phyloP scores from a whole-genome alignment of 2,888 invertebrate genomes.

The Azorinus chamasolen region DNA sequence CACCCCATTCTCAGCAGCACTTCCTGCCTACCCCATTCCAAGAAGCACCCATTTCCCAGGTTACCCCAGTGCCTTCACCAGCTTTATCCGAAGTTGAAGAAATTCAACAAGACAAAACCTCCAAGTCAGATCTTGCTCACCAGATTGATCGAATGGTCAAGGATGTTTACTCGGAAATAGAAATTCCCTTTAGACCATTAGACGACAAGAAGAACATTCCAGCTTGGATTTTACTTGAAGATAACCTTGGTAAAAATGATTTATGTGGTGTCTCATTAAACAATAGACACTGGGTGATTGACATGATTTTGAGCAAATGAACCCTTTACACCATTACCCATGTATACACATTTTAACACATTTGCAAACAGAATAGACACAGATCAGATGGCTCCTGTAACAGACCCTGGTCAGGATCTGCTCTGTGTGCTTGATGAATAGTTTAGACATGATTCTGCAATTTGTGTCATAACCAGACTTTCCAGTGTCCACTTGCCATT shows the following conservation, averaged over 20 bases:
- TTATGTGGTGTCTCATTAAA: neutral
- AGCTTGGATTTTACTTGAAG: slow-evolving; percentile 51
- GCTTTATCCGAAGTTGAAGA: slow-evolving; percentile 3
- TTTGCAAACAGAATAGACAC: too few species aligned
- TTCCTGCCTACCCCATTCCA: slow-evolving; percentile 50
- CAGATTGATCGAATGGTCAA: slow-evolving; percentile 56
- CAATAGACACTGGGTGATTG: too few species aligned
- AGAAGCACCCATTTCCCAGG: neutral
- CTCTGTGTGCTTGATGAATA: neutral
- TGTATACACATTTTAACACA: too few species aligned
- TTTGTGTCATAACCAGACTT: too few species aligned
- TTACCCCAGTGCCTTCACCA: slow-evolving; percentile 6
- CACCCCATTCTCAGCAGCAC: slow-evolving; percentile 15
- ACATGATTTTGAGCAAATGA: too few species aligned
- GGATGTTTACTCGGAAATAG: slow-evolving; percentile 63
- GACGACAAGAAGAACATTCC: slow-evolving; percentile 35
- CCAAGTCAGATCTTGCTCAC: slow-evolving; percentile 26
- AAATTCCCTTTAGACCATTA: slow-evolving; percentile 57
- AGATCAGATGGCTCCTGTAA: too few species aligned
- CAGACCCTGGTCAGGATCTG: too few species aligned
- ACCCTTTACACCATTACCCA: too few species aligned
- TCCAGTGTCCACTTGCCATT: too few species aligned
- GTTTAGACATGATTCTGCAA: neutral
- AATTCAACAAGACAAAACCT: slow-evolving; percentile 1
- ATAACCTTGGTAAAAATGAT: slow-evolving; percentile 25